Evolutionary conservation across 2,797 vertebrate species (phyloP), one percentile per base, ranked within the genome.

Genomic region (Siniperca scherzeri): DNA sequence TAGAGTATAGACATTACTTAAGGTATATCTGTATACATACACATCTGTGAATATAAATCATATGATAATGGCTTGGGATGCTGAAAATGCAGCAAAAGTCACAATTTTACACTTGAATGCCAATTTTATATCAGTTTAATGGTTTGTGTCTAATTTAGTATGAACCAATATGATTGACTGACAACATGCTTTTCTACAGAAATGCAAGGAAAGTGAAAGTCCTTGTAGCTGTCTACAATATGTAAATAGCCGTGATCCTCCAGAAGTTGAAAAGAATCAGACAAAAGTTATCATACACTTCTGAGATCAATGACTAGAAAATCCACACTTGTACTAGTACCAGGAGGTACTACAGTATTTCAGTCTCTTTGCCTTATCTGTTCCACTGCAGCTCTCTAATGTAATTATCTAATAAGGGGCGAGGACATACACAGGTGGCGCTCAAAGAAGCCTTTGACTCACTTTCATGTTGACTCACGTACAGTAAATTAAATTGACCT

Each of bases 371-470:
- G 62, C 40, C 7, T 66, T 36, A 13, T 64, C 33, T 55, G 42
- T 55, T 57, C 25, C 38, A 9, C 21, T 40, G 42, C 42, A 71
- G 38, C 27, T 59, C 9, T 73, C 42, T 88, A 86, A 91, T 67
- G 1, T 61, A 9, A 74, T 88, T 66, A 89, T 73, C 71, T 56
- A 78, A 87, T 87, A 17, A 84, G 12, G 17, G 13, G 27, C 78
- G 52, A 80, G 48, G 27, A 30, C 71, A 68, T 12, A 68, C 48
- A 73, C 30, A 73, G 78, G 82, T 81, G 38, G 52, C 16, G 53
- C 19, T 87, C 82, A 91, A 73, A 85, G 68, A 78, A 30, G 46
- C 59, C 76, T 83, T 87, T 89, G 48, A 85, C 50, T 77, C 52
- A 27, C 1, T 56, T 69, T 66, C 21, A 67, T 52, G 70, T 68